Conservation (phyloP, 2,113 vertebrate genomes). For the Ramphastos sulfuratus region DNA sequence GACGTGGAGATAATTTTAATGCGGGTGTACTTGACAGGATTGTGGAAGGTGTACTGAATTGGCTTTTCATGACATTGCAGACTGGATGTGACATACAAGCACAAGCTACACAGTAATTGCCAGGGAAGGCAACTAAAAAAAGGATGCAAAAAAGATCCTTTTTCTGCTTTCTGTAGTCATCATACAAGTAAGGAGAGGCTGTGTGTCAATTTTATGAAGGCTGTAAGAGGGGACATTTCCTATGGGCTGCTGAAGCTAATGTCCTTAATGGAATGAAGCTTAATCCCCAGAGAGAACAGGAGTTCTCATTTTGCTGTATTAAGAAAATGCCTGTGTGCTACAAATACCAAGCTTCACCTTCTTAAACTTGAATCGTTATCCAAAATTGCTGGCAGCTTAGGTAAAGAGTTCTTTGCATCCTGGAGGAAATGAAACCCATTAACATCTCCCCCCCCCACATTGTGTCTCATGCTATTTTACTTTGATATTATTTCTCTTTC, state of each 20-base stretch:
- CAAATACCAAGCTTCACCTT: neutral
- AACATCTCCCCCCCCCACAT: neutral
- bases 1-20: neutral
- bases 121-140: neutral
- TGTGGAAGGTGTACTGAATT: neutral
- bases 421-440: neutral
- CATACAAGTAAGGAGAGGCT: neutral
- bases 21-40: neutral
- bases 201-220: neutral
- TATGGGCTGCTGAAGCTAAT: neutral
- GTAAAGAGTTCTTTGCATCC: neutral
- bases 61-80: neutral
- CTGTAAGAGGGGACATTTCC: neutral
- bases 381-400: neutral
- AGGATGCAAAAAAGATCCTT: neutral
- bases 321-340: neutral
- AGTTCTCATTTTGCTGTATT: neutral
- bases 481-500: constrained; percentile 1
- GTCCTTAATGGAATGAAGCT: neutral
- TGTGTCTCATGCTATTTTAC: neutral
- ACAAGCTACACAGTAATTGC: neutral
- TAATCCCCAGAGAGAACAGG: neutral
- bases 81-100: fast-evolving
- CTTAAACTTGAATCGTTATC: neutral
- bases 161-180: neutral